phyloP scores from a whole-genome alignment of 2,888 invertebrate genomes.

The Hypsopygia costalis region DNA sequence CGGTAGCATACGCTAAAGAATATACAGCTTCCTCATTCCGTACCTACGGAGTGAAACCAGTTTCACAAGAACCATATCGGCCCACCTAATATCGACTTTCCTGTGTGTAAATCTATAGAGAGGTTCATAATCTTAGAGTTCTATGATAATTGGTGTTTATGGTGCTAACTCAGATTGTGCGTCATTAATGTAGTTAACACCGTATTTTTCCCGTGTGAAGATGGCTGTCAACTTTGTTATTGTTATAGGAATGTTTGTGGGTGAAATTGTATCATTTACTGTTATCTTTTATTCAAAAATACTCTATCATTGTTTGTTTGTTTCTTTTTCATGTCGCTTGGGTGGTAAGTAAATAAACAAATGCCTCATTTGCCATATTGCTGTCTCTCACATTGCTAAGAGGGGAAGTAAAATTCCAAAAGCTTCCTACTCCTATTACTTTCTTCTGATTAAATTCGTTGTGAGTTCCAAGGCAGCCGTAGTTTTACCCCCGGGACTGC shows the following conservation, averaged over 20 bases:
- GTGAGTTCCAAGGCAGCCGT: no score
- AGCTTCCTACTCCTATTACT: no score
- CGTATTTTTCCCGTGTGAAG: slow-evolving; percentile 65
- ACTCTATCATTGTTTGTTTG: no score
- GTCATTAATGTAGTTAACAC: slow-evolving; percentile 69
- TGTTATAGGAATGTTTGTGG: background rate
- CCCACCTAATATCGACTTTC: background rate
- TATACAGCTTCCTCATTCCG: slow-evolving; percentile 29
- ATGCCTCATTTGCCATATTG: no score
- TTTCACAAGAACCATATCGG: slow-evolving; percentile 20
- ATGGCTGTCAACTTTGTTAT: slow-evolving; percentile 18
- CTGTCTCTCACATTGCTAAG: no score
- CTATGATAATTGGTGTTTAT: slow-evolving; percentile 22
- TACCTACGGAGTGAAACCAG: slow-evolving; percentile 21
- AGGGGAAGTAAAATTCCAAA: no score
- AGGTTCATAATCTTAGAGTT: slow-evolving; percentile 3
- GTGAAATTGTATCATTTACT: background rate
- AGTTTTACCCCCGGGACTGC: no score
- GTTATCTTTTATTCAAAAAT: no score
- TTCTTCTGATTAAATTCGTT: no score
- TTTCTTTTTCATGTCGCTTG: no score
- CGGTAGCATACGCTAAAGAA: slow-evolving; percentile 34
- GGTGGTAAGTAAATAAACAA: no score
- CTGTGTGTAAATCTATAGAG: background rate
- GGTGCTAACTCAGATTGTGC: slow-evolving; percentile 49